These are phyloP conservation scores for Suricata suricatta DNA, from an alignment of 2,113 vertebrate genomes.

Conservation along the genomic window DNA sequence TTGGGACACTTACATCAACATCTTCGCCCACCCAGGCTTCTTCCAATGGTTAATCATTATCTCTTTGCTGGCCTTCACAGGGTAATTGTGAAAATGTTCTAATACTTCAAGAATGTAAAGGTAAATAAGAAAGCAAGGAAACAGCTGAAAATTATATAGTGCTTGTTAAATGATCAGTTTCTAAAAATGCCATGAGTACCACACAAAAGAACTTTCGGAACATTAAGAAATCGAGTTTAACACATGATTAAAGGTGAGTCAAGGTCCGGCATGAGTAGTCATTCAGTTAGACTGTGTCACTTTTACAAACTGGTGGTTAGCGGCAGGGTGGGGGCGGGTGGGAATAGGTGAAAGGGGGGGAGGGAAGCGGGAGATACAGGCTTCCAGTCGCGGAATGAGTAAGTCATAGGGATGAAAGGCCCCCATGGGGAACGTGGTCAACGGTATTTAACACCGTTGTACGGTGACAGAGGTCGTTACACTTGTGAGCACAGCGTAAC, in stretches of 20 bases:
- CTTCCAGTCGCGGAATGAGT: background rate
- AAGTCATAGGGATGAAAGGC: background rate
- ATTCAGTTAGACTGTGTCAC: background rate
- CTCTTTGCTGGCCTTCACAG: background rate
- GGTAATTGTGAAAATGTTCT: background rate
- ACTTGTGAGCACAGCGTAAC: background rate
- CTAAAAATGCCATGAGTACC: slow-evolving; percentile 28
- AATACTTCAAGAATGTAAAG: slow-evolving; percentile 42
- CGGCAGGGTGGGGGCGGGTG: background rate
- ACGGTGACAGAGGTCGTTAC: background rate
- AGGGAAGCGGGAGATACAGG: background rate
- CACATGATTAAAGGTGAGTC: background rate
- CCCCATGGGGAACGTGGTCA: background rate
- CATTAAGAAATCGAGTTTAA: slow-evolving; percentile 5
- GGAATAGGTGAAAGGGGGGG: background rate
- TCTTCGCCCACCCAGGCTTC: background rate
- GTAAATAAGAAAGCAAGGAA: slow-evolving; percentile 29
- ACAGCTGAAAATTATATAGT: background rate
- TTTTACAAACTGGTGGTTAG: background rate
- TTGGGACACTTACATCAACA: background rate
- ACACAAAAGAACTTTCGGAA: background rate
- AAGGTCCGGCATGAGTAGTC: background rate
- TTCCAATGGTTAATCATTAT: background rate
- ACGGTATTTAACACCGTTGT: background rate
- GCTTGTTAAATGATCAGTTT: slow-evolving; percentile 7